A percentile compares a stretch with the other conserved stretches of the same genome.
These are phyloP conservation scores for Spea hammondii DNA, from an alignment of 2,797 vertebrate genomes.

Conservation along the genomic window DNA sequence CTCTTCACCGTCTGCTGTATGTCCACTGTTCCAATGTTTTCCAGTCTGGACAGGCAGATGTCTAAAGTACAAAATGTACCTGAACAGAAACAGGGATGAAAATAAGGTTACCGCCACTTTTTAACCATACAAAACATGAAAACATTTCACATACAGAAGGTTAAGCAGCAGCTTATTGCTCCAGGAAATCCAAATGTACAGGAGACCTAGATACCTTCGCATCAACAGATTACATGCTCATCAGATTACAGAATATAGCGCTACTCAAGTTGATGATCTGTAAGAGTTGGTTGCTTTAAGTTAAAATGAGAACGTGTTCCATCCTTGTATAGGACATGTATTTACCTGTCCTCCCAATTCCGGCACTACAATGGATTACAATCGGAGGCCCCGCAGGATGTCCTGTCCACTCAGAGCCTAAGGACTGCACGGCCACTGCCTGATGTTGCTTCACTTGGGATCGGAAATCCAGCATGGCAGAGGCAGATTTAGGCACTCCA, in stretches of 20 bases:
- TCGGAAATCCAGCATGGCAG: conserved; percentile 82
- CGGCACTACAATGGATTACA: conserved; percentile 83
- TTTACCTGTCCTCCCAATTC: conserved; percentile 81
- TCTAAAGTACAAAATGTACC: conserved; percentile 85
- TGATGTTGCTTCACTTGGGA: conserved; percentile 75
- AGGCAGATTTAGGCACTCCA: conserved; percentile 81
- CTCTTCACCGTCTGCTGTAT: conserved; percentile 75
- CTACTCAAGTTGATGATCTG: background rate
- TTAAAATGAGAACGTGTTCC: background rate
- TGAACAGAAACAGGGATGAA: conserved; percentile 37
- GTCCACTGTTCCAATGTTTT: conserved; percentile 79
- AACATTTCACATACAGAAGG: too few relatives aligned
- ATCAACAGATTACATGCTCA: too few relatives aligned
- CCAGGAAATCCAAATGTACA: too few relatives aligned
- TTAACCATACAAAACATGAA: too few relatives aligned
- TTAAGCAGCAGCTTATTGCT: too few relatives aligned
- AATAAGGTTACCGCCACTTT: too few relatives aligned
- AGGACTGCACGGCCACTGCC: conserved; percentile 66
- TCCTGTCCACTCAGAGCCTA: conserved; percentile 73
- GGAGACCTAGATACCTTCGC: too few relatives aligned
- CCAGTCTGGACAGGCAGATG: conserved; percentile 80
- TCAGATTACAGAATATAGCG: too few relatives aligned
- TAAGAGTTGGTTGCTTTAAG: background rate
- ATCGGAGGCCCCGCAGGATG: conserved; percentile 76
- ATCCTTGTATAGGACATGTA: background rate